Evolutionary conservation across 2,797 vertebrate species (phyloP).

Genomic region (Tragelaphus eurycerus): DNA sequence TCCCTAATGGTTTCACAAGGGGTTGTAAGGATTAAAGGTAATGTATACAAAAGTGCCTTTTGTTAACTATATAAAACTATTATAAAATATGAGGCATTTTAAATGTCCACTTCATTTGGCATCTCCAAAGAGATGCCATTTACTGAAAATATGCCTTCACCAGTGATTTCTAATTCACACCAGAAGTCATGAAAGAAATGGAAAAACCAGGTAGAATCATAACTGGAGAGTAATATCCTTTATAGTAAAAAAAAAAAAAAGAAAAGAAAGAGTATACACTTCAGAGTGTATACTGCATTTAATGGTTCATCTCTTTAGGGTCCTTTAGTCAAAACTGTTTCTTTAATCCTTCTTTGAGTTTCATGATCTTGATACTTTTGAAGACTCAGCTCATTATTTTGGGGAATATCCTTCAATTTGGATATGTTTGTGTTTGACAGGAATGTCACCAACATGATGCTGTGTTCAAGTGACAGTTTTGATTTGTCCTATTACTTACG

Average conservation of each 20-base stretch:
- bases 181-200: background rate
- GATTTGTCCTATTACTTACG: background rate
- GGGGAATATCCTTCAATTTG: background rate
- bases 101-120: conserved; percentile 12
- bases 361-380: background rate
- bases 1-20: background rate
- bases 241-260: background rate
- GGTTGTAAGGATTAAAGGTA: background rate
- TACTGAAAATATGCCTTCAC: background rate
- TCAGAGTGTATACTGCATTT: background rate
- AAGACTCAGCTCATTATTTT: background rate
- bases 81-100: background rate
- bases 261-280: background rate
- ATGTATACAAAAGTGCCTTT: background rate
- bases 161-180: background rate
- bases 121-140: conserved; percentile 9
- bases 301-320: background rate
- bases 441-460: background rate
- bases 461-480: background rate
- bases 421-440: background rate
- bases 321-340: background rate
- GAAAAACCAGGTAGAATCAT: background rate
- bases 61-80: conserved; percentile 25
- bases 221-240: background rate
- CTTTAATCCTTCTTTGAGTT: background rate